Conservation (phyloP, 2,888 invertebrate genomes). For the Bombyx huttoni region DNA sequence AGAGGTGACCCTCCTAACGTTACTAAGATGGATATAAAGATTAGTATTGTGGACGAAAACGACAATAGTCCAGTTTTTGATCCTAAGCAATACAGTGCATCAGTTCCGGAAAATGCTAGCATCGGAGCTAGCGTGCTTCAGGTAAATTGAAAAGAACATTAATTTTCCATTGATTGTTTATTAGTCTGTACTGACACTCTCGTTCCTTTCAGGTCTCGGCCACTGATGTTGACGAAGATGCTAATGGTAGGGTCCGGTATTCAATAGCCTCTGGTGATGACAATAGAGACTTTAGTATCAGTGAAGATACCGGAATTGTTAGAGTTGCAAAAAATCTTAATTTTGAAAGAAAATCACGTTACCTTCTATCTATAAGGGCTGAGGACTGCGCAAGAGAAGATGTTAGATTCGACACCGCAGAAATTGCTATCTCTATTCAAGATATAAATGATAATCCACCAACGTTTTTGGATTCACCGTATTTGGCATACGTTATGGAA, state of each 20-base stretch:
- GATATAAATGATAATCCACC: constrained; percentile 97
- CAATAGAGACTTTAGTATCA: constrained; percentile 91
- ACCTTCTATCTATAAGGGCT: constrained; percentile 86
- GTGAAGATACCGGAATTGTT: constrained; percentile 92
- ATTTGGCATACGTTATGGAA: constrained; percentile 94
- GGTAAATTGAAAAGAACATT: constrained; percentile 50
- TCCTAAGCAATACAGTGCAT: constrained; percentile 90
- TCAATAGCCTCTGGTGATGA: constrained; percentile 91
- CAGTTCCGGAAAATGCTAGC: constrained; percentile 93
- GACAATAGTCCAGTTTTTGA: constrained; percentile 92
- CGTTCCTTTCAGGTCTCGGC: constrained; percentile 79
- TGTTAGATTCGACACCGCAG: constrained; percentile 81
- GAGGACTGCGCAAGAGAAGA: constrained; percentile 89
- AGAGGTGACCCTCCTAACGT: constrained; percentile 87
- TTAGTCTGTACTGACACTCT: not conserved
- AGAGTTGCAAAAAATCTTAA: constrained; percentile 94
- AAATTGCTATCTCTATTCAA: constrained; percentile 86
- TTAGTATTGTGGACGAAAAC: constrained; percentile 88
- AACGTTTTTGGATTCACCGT: constrained; percentile 94
- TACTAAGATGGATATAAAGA: constrained; percentile 77
- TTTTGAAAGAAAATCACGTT: constrained; percentile 90
- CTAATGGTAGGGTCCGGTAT: constrained; percentile 93
- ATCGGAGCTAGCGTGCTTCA: constrained; percentile 92
- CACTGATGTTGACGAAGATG: constrained; percentile 89
- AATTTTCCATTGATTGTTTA: too few species aligned